phyloP scores from a whole-genome alignment of 2,888 invertebrate species.

The Oxytorus armatus region DNA sequence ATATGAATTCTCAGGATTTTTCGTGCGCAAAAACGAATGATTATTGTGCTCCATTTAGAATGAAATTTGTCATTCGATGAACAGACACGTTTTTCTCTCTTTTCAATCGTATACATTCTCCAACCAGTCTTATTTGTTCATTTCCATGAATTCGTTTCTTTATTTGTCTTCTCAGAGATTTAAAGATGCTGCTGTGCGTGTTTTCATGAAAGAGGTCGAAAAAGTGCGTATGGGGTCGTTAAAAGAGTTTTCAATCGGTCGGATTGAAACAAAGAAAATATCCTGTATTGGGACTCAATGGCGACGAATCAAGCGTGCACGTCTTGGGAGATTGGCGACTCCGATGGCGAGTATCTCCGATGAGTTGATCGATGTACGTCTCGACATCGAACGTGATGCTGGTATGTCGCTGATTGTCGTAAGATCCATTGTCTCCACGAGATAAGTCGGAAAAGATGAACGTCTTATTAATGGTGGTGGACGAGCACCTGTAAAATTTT shows the following conservation, averaged over 20 bases:
- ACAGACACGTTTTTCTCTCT: not conserved
- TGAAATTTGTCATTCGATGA: conserved; percentile 22
- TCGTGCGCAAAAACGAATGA: conserved; percentile 16
- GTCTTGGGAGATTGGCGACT: conserved; percentile 74
- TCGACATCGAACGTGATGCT: conserved; percentile 70
- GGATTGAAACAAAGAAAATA: not conserved
- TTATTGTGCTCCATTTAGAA: not conserved
- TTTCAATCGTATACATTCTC: not conserved
- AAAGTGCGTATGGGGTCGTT: not conserved
- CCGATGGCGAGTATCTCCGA: conserved; percentile 72
- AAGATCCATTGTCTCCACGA: conserved; percentile 67
- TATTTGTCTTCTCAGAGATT: not conserved
- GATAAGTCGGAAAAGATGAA: conserved; percentile 79
- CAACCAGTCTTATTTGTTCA: not conserved
- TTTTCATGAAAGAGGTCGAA: not conserved
- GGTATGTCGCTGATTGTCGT: conserved; percentile 70
- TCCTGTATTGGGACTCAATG: conserved; percentile 34
- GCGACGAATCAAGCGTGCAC: conserved; percentile 78
- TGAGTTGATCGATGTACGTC: conserved; percentile 75
- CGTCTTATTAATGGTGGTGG: conserved; percentile 78
- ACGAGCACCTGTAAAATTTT: conserved; percentile 74
- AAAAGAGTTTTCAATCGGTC: conserved; percentile 5
- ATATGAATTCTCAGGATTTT: conserved; percentile 12
- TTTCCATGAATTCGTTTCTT: not conserved
- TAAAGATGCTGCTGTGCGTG: not conserved